Evolutionary conservation across 2,113 vertebrate genomes (phyloP).

Genomic region (Petroica traversi): DNA sequence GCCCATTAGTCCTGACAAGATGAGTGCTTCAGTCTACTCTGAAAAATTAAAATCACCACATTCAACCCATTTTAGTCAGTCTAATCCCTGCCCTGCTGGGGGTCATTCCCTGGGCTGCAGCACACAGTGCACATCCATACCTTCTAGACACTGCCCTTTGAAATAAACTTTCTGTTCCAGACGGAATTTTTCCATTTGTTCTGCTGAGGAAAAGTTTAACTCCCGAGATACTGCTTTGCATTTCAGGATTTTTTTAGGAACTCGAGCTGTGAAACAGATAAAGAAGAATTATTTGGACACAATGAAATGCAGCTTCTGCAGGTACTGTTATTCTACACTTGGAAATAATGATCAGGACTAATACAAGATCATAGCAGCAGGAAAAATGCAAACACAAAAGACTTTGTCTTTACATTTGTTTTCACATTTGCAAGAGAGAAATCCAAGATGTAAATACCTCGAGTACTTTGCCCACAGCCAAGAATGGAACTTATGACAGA

Average conservation of each 20-base stretch:
- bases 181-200: conserved; percentile 98
- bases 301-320: background rate
- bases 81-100: background rate
- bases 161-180: conserved; percentile 99
- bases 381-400: background rate
- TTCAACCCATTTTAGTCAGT: background rate
- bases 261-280: conserved; percentile 83
- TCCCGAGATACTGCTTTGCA: conserved; percentile 98
- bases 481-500: background rate
- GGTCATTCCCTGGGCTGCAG: background rate
- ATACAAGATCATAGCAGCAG: background rate
- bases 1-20: conserved; percentile 15
- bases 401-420: background rate
- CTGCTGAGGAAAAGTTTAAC: conserved; percentile 95
- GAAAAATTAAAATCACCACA: background rate
- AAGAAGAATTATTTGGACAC: background rate
- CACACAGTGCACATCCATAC: conserved; percentile 64
- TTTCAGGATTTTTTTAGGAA: conserved; percentile 99
- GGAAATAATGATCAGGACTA: background rate
- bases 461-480: background rate
- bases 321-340: background rate
- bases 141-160: conserved; percentile 99
- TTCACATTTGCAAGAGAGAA: background rate
- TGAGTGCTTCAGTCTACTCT: conserved; percentile 5
- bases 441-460: background rate